Base-by-base conservation (phyloP, 2,888 invertebrate species). In the Pasiphila rectangulata region DNA sequence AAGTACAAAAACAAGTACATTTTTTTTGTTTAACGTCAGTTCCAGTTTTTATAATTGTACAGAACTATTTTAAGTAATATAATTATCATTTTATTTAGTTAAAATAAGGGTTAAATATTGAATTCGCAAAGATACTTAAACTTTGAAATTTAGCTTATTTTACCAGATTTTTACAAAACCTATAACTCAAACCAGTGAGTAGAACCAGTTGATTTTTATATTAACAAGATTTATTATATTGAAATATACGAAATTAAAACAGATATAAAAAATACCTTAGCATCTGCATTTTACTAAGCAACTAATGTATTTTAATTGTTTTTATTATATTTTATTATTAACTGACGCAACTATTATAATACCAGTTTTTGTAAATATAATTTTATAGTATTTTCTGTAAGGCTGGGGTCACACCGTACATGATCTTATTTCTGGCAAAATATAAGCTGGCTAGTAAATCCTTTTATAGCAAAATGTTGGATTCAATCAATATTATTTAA, bases 61-160 rank as follows among this genome's bases (percentile, higher is more conserved):
- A 73, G 72, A 64, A 53, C 62, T 59, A 58, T 59, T 38, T 24
- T 70, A 68, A 66, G 67, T 46, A 54, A 61, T 56, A 57, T 58
- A 42, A 50, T 54, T 32, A 44, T 51, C 50, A 56, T 65, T 66
- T 67, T 60, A 59, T 57, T 60, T 64, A 47, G 30, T 51, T 37
- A 27, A 32, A 24, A 51, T 56, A 62, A 57, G 49, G 47, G 54
- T 58, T 56, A 49, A 45, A 39, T 46, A 45, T 27, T 46, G 23
- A 36, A 20, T 49, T n/a, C n/a, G 67, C 69, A 61, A 59, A 68
- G 69, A 63, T 73, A 71, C 69, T 73, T 72, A 72, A 67, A 59
- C 48, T 45, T 54, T 30, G 34, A 38, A 54, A 43, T 23, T 46
- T 38, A 9, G 29, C 34, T 38, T 35, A 21, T n/a, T 12, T 43